Evolutionary conservation across 2,888 invertebrate species (phyloP).

Genomic region (Rhagophthalmus giganteus): DNA sequence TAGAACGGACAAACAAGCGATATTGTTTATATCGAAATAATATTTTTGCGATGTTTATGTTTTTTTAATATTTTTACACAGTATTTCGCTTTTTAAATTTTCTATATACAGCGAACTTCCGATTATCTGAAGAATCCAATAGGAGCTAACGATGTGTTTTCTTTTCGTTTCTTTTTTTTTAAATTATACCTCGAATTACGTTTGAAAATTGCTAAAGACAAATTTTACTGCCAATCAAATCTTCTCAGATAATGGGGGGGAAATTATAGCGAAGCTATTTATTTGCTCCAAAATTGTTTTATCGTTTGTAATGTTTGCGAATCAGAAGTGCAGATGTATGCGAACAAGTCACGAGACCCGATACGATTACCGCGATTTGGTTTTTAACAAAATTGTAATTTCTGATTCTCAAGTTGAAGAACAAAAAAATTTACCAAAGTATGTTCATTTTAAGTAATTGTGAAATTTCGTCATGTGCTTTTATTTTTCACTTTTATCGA

Average conservation of each 20-base stretch:
- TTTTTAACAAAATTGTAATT: constrained; percentile 13
- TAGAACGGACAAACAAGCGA: background rate
- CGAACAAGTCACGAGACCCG: no score
- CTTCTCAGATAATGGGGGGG: no score
- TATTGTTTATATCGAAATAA: constrained; percentile 3
- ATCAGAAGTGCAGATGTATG: constrained; percentile 18
- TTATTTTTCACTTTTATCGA: no score
- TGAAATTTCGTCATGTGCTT: constrained; percentile 10
- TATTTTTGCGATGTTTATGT: constrained; percentile 3
- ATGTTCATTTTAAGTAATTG: constrained; percentile 26
- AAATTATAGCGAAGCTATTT: no score
- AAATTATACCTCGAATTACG: no score
- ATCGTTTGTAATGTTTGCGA: constrained; percentile 14
- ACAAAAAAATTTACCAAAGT: constrained; percentile 30
- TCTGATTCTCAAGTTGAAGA: constrained; percentile 35
- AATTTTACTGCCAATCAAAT: no score
- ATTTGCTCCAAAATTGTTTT: constrained; percentile 4
- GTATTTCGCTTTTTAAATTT: constrained; percentile 19
- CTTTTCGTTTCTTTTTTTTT: no score
- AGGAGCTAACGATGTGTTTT: no score
- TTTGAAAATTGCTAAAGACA: no score
- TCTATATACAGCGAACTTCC: no score
- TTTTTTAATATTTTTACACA: constrained; percentile 10
- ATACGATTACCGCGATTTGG: no score
- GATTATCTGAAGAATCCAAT: no score